phyloP scores from a whole-genome alignment of 2,113 vertebrate species.

The Dermatemys mawii region DNA sequence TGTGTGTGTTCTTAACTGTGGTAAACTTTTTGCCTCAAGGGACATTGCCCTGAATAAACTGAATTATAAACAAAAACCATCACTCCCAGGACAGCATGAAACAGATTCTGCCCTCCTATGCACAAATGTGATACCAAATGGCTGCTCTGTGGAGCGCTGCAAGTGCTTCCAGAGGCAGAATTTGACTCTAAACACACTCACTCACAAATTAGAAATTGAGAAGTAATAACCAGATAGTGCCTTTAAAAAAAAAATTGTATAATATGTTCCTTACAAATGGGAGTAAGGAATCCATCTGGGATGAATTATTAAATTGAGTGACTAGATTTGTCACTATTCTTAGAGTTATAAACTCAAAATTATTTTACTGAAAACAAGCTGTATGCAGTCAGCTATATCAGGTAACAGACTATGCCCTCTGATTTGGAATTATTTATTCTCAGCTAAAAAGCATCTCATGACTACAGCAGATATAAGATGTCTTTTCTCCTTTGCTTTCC shows the following conservation, averaged over 20 bases:
- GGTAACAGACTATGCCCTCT: conserved; percentile 26
- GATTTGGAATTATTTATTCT: neutral
- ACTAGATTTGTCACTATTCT: neutral
- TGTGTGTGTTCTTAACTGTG: neutral
- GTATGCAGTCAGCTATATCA: neutral
- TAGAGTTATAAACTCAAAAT: neutral
- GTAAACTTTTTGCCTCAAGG: neutral
- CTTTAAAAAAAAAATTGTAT: neutral
- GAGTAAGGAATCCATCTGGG: neutral
- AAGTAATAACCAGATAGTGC: neutral
- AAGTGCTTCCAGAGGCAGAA: conserved; percentile 21
- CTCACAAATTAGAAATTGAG: conserved; percentile 8
- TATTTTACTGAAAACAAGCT: neutral
- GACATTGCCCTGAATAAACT: neutral
- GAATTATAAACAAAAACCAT: neutral
- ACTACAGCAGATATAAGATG: conserved; percentile 45
- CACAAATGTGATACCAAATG: neutral
- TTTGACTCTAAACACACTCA: neutral
- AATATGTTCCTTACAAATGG: neutral
- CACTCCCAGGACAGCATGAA: neutral
- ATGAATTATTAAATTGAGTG: neutral
- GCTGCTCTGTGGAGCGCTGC: neutral
- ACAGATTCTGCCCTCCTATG: neutral
- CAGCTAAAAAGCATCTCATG: conserved; percentile 49
- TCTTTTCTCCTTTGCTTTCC: conserved; percentile 24